A percentile compares a stretch with the other conserved stretches of the same genome.
Conservation (phyloP, 2,797 vertebrate species). For the Karalla daura region DNA sequence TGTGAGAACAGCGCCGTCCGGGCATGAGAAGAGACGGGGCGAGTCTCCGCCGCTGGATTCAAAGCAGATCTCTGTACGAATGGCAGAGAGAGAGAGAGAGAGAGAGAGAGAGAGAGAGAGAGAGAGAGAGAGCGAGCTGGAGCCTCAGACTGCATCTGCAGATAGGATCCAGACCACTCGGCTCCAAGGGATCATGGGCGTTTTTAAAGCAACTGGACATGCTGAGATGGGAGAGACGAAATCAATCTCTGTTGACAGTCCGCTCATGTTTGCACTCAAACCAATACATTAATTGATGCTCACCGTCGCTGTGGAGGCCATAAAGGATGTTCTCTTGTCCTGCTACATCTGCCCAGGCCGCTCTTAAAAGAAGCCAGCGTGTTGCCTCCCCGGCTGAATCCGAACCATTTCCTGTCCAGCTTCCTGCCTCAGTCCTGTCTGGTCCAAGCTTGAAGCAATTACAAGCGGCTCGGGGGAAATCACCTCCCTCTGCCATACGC, state of each 20-base stretch:
- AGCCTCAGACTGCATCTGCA: slow-evolving; percentile 60
- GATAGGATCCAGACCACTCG: slow-evolving; percentile 72
- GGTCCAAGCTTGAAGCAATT: slow-evolving; percentile 83
- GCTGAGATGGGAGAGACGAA: slow-evolving; percentile 1
- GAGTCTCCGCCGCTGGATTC: slow-evolving; percentile 60
- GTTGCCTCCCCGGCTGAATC: slow-evolving; percentile 67
- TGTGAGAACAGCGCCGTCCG: slow-evolving; percentile 47
- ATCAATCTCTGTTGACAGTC: neutral
- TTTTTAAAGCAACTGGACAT: slow-evolving; percentile 3
- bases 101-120: too few relatives aligned
- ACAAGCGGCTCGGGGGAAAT: slow-evolving; percentile 75
- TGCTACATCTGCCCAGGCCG: slow-evolving; percentile 15
- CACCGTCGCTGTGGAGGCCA: neutral
- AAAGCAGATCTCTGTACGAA: slow-evolving; percentile 66
- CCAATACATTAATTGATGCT: neutral
- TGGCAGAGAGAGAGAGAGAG: slow-evolving; percentile 30
- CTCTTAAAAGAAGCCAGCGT: slow-evolving; percentile 31
- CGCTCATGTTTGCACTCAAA: neutral
- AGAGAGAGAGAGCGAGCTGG: too few relatives aligned
- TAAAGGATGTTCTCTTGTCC: slow-evolving; percentile 9
- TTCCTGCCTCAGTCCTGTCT: slow-evolving; percentile 76
- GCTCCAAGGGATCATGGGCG: slow-evolving; percentile 39
- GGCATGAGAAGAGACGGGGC: slow-evolving; percentile 54
- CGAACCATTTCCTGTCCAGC: slow-evolving; percentile 80
- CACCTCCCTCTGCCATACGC: slow-evolving; percentile 65